phyloP scores from a whole-genome alignment of 2,113 vertebrate genomes.

The Potamarius usumacintae region DNA sequence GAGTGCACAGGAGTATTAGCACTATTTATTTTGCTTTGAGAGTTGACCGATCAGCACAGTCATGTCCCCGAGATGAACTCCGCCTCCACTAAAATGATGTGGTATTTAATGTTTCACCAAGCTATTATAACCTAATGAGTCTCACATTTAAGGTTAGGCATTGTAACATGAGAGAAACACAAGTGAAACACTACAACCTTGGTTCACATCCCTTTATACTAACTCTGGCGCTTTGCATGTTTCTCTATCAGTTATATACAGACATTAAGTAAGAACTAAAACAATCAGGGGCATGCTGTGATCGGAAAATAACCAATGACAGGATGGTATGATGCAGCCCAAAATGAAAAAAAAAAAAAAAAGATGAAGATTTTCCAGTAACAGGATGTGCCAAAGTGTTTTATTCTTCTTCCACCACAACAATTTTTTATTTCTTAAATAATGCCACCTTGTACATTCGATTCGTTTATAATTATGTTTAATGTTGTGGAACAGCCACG shows the following conservation, averaged over 20 bases:
- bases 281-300: background rate
- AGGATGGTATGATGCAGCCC: background rate
- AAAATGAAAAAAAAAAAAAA: background rate
- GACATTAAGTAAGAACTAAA: background rate
- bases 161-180: background rate
- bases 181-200: background rate
- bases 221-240: background rate
- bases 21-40: background rate
- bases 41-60: background rate
- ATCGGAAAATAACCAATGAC: background rate
- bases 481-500: background rate
- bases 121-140: background rate
- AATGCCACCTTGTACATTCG: background rate
- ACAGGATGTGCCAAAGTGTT: background rate
- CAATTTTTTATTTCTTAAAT: background rate
- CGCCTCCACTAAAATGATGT: background rate
- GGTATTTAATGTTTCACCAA: background rate
- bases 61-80: background rate
- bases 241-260: background rate
- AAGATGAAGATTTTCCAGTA: background rate
- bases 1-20: background rate
- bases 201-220: background rate
- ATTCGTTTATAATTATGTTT: background rate
- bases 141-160: background rate
- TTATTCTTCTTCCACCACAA: background rate